A percentile compares a stretch with the other conserved stretches of the same genome.
Conservation (phyloP, 2,888 invertebrate species). For the Atherix ibis region DNA sequence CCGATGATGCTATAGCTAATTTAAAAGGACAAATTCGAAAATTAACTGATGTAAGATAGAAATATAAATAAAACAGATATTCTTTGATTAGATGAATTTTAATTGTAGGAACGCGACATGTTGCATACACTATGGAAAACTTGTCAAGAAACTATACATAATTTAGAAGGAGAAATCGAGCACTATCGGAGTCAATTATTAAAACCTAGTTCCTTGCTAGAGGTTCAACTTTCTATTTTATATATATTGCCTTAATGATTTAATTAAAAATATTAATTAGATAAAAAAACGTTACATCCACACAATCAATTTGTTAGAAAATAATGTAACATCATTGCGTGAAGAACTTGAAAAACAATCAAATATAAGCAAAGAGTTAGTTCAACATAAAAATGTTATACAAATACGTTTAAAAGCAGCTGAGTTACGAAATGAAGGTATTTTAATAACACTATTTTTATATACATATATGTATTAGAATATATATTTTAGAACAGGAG, state of each 20-base stretch:
- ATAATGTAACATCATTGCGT: conserved; percentile 26
- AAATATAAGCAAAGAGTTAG: conserved; percentile 15
- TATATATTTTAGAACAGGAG: too few relatives aligned
- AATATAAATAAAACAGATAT: background rate
- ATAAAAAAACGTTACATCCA: conserved; percentile 36
- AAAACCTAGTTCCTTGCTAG: conserved; percentile 14
- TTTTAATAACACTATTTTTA: too few relatives aligned
- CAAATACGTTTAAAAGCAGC: background rate
- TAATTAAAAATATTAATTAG: conserved; percentile 16
- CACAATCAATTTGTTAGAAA: conserved; percentile 39
- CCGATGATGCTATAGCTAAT: conserved; percentile 25
- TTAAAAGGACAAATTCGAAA: conserved; percentile 27
- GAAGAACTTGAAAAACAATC: conserved; percentile 16
- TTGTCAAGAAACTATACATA: conserved; percentile 46
- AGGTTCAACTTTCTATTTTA: conserved; percentile 13
- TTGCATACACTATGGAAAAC: conserved; percentile 49
- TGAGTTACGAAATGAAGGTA: too few relatives aligned
- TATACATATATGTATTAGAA: too few relatives aligned
- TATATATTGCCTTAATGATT: background rate
- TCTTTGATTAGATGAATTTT: background rate
- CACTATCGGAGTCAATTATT: conserved; percentile 30
- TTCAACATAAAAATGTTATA: background rate
- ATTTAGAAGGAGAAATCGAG: conserved; percentile 49
- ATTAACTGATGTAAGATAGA: conserved; percentile 21
- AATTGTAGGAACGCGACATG: conserved; percentile 46